phyloP scores from a whole-genome alignment of 2,113 vertebrate species.

The Sinocyclocheilus anophthalmus region DNA sequence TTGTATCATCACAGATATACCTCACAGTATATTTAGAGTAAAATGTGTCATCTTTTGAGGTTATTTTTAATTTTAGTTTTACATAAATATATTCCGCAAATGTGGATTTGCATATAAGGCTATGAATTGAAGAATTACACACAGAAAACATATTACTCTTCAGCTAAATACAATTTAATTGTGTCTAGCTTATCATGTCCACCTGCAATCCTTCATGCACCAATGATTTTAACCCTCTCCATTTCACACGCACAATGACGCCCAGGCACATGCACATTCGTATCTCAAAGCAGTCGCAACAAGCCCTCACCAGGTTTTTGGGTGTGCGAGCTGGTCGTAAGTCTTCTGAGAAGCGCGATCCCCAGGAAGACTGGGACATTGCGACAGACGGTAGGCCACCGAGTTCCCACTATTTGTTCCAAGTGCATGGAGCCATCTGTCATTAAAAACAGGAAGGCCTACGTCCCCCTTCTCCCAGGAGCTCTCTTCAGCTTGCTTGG shows the following conservation, averaged over 20 bases:
- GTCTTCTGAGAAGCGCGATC: background rate
- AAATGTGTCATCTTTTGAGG: background rate
- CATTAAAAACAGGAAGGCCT: conserved; percentile 86
- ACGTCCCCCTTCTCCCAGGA: conserved; percentile 81
- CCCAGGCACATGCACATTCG: background rate
- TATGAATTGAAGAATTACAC: background rate
- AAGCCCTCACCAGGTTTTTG: conserved; percentile 58
- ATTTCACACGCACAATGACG: conserved; percentile 14
- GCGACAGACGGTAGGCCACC: conserved; percentile 68
- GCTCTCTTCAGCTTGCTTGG: conserved; percentile 71
- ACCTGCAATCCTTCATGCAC: conserved; percentile 67
- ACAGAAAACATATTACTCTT: background rate
- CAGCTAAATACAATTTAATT: background rate
- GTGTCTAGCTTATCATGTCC: background rate
- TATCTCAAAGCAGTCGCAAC: conserved; percentile 56
- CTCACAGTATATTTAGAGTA: background rate
- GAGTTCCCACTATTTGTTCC: conserved; percentile 82
- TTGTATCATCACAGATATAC: no score
- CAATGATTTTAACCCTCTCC: conserved; percentile 62
- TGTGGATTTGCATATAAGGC: background rate
- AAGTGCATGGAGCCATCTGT: conserved; percentile 83
- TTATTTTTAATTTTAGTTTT: background rate
- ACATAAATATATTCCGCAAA: background rate
- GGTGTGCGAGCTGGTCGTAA: background rate
- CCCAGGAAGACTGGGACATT: conserved; percentile 54